Base-by-base conservation (phyloP, 37 sponge, comb jelly and placozoan species). In the Geodia barretti region DNA sequence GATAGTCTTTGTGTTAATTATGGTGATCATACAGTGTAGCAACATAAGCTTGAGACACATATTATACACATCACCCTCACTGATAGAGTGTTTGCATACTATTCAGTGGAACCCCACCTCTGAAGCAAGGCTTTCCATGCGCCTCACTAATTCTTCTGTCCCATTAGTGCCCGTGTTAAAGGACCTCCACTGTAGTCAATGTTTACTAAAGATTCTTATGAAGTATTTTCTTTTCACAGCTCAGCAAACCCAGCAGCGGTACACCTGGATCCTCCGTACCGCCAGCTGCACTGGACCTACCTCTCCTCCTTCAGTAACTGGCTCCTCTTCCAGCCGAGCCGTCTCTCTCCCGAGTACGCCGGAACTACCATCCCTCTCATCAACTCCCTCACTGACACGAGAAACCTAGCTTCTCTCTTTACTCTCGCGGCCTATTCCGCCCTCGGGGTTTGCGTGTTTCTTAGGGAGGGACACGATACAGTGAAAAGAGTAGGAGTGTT, bases 231-330 rank as follows among this genome's bases (percentile, higher is more conserved):
- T 29, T 5, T 42, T 35, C 43, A 26, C 72, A 88, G 89, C 38
- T 79, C 83, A 73, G 87, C 84, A 75, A 94, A 94, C 74, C 95
- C 95, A 59, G 54, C 97, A 68, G 95, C 95, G 20, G 73, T 81
- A 32, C 26, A 23, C 7, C 9, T 42, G 17, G 74, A 87, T 24
- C 74, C 87, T 17, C 95, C 95, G 11, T 61, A 73, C 33, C 73
- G 88, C 3, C 95, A 94, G 77, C 77, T 94, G 4, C 87, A 90
- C 59, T 90, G 84, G 80, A 54, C 86, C 34, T 84, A 90, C 73
- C 73, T 90, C 30, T 77, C 81, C 41, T 87, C 86, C 75, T 65
- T 84, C 47, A 90, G 90, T 39, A 41, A 41, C 32, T 77, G 88
- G 86, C 83, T 94, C 25, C 81, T 94, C 5, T 42, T 94, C 25